Base-by-base conservation (phyloP, 2,113 vertebrate genomes). In the Stercorarius parasiticus region DNA sequence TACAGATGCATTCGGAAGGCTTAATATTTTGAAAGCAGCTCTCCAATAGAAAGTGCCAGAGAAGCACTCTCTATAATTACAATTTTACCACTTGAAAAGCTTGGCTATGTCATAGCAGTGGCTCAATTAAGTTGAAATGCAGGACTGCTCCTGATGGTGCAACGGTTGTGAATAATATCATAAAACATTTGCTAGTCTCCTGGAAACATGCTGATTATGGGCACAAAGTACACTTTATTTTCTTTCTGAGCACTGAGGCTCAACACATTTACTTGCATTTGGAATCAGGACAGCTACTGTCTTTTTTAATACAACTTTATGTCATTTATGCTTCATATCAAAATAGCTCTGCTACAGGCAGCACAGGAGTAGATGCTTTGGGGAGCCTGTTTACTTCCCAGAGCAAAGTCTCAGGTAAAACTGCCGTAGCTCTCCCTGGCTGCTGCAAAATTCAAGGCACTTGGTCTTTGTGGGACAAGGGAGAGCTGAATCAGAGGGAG, bases 91-190 rank as follows among this genome's bases (percentile, higher is more conserved):
- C 81, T 50, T 78, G 86, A 77, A 87, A 86, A 85, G 92, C 84
- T 70, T 80, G 85, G 76, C 62, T 89, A 49, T 93, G 42, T 61
- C 87, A 40, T n/a, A 93, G 67, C 69, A 74, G 70, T 76, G 89
- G 53, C 84, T 93, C 97, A 85, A 77, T 80, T 88, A 70, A 82
- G 64, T 23, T 86, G 90, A 87, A 97, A 89, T 59, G 82, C 94
- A 93, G 96, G 96, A n/a, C 87, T 66, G 61, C 73, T 95, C 18
- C 74, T 94, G 80, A 74, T 77, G 70, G 82, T 42, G 83, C 82
- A n/a, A 53, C 0, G 19, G 12, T 81, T 82, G 85, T 59, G 87
- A 96, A 29, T 43, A 90, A 49, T 34, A 82, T 40, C 84, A 80
- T 43, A 86, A 97, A 94, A 49, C 82, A 87, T 86, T 82, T 84